A percentile compares a stretch with the other conserved stretches of the same genome.
These are phyloP conservation scores for Athene cunicularia DNA, from an alignment of 2,113 vertebrate genomes.

Conservation along the genomic window DNA sequence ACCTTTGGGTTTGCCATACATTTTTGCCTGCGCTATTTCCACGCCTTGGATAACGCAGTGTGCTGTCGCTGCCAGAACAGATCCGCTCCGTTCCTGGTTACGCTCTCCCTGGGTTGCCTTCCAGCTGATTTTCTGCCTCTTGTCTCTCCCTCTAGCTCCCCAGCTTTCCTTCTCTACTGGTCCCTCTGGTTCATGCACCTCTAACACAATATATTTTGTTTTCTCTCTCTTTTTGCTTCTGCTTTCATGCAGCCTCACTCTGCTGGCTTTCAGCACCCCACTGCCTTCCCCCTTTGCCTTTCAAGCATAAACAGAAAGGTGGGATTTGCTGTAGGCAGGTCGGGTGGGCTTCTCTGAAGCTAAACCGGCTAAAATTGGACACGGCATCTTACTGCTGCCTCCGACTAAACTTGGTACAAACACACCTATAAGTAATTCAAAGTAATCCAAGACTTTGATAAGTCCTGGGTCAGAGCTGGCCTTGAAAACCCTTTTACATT, in stretches of 20 bases:
- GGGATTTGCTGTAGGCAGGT: not conserved
- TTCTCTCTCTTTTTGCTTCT: not conserved
- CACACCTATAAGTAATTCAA: rapidly evolving
- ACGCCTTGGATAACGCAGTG: not conserved
- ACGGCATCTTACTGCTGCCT: not conserved
- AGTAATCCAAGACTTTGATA: not conserved
- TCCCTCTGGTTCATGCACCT: rapidly evolving
- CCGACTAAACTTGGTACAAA: not conserved
- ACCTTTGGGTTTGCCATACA: rapidly evolving
- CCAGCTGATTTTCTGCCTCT: not conserved
- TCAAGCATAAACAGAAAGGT: not conserved
- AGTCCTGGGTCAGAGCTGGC: not conserved
- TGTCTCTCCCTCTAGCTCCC: not conserved
- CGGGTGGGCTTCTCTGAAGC: not conserved
- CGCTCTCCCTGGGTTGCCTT: not conserved
- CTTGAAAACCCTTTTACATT: not conserved
- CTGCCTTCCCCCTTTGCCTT: not conserved
- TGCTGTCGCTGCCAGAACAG: not conserved
- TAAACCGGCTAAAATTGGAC: not conserved
- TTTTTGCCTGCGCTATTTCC: not conserved
- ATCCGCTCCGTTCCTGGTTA: not conserved
- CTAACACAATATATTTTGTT: not conserved
- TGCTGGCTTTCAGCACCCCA: rapidly evolving
- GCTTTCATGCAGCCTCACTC: not conserved
- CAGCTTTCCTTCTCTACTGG: not conserved